Conservation (phyloP, 2,888 invertebrate species). For the Cloeon dipterum region DNA sequence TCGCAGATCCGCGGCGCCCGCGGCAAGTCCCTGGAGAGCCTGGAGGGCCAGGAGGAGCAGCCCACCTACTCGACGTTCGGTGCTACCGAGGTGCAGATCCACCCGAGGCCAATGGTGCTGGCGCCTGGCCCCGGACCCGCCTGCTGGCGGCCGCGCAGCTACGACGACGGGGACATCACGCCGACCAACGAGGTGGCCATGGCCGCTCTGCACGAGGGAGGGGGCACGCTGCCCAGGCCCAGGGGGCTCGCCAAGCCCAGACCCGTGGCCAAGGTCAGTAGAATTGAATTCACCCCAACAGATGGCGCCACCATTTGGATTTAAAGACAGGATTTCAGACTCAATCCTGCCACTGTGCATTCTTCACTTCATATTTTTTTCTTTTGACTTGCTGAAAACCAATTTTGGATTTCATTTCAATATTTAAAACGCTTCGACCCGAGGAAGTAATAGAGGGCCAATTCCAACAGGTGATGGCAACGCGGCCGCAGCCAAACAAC, state of each 20-base stretch:
- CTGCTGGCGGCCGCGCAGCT: constrained; percentile 45
- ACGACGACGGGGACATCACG: constrained; percentile 78
- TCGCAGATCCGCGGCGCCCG: constrained; percentile 56
- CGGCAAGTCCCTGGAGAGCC: constrained; percentile 64
- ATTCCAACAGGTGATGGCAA: not conserved
- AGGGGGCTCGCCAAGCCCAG: constrained; percentile 57
- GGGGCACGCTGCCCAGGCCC: constrained; percentile 70
- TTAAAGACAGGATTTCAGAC: no score
- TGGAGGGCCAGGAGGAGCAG: constrained; percentile 34
- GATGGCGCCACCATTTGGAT: not conserved
- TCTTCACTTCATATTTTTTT: not conserved
- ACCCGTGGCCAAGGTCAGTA: constrained; percentile 49
- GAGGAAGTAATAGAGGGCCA: constrained; percentile 4
- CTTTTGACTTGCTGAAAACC: no score
- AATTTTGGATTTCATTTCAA: not conserved
- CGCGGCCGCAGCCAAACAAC: not conserved
- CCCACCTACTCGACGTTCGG: constrained; percentile 1
- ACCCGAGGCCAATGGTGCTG: constrained; percentile 1
- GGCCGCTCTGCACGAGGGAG: constrained; percentile 30
- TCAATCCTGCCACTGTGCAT: not conserved
- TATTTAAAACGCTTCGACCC: not conserved
- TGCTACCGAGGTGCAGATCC: not conserved
- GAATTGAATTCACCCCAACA: no score
- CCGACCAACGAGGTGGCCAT: constrained; percentile 46
- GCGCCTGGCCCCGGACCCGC: constrained; percentile 11